These are phyloP conservation scores for Seison nebaliae DNA, from an alignment of 1,140 invertebrate genomes.

Conservation along the genomic window DNA sequence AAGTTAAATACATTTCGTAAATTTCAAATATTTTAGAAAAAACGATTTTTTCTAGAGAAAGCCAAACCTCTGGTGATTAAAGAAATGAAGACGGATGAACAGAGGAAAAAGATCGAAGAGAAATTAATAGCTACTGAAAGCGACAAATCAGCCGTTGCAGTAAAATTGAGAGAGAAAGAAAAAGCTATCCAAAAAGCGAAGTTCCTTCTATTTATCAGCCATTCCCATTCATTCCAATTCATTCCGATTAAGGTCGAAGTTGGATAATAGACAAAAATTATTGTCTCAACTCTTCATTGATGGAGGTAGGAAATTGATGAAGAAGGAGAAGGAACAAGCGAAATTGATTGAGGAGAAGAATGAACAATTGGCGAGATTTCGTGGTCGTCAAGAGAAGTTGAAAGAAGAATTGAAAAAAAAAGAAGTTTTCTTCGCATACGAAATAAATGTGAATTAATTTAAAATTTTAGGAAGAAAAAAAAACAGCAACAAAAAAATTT, in stretches of 20 bases:
- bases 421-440: conserved; percentile 37
- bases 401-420: conserved; percentile 41
- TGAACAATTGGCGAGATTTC: conserved; percentile 54
- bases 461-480: conserved; percentile 55
- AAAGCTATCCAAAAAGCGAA: too few species aligned
- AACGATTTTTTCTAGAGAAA: too few species aligned
- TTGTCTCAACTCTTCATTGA: conserved; percentile 83
- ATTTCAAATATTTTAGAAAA: too few species aligned
- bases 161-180: too few species aligned
- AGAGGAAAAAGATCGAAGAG: too few species aligned
- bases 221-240: conserved; percentile 37
- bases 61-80: too few species aligned
- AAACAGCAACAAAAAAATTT: conserved; percentile 66
- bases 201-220: too few species aligned
- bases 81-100: too few species aligned
- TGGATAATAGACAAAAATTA: conserved; percentile 56
- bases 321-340: conserved; percentile 82
- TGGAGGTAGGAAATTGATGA: conserved; percentile 84
- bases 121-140: too few species aligned
- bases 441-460: conserved; percentile 52
- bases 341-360: conserved; percentile 59
- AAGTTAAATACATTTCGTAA: too few species aligned
- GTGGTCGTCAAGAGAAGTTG: conserved; percentile 51
- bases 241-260: conserved; percentile 32
- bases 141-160: too few species aligned